A percentile compares a stretch with the other conserved stretches of the same genome.
These are phyloP conservation scores for Istiophorus platypterus DNA, from an alignment of 2,113 vertebrate species.

Conservation along the genomic window DNA sequence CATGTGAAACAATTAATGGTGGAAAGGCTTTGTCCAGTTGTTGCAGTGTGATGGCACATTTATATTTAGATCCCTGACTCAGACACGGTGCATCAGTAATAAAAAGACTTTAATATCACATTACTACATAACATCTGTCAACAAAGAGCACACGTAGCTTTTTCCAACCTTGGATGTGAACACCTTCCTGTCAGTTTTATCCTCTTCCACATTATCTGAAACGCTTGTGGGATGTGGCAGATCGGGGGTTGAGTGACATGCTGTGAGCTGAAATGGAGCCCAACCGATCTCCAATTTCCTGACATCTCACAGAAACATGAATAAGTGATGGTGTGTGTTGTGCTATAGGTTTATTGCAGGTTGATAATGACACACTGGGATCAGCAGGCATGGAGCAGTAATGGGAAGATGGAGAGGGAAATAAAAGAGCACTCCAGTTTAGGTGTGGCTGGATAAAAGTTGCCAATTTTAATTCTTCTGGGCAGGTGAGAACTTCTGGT, in stretches of 20 bases:
- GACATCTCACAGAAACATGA: slow-evolving; percentile 64
- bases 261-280: slow-evolving; percentile 39
- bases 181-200: background rate
- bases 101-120: slow-evolving; percentile 8
- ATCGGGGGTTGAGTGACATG: slow-evolving; percentile 35
- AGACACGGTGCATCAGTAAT: slow-evolving; percentile 37
- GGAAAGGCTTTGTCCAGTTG: slow-evolving; percentile 39
- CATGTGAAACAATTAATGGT: slow-evolving; percentile 28
- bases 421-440: slow-evolving; percentile 16
- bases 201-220: slow-evolving; percentile 17
- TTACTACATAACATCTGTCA: slow-evolving; percentile 17
- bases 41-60: slow-evolving; percentile 46
- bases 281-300: slow-evolving; percentile 57
- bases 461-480: background rate
- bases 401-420: slow-evolving; percentile 11
- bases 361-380: slow-evolving; percentile 16
- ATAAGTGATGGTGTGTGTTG: slow-evolving; percentile 68
- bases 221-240: slow-evolving; percentile 2
- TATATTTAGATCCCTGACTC: slow-evolving; percentile 68
- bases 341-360: slow-evolving; percentile 58
- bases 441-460: slow-evolving; percentile 10
- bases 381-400: slow-evolving; percentile 19
- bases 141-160: background rate
- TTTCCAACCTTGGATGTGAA: background rate
- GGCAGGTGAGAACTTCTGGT: background rate